Conservation (phyloP, 2,888 invertebrate species). For the Pristionchus japonicus region DNA sequence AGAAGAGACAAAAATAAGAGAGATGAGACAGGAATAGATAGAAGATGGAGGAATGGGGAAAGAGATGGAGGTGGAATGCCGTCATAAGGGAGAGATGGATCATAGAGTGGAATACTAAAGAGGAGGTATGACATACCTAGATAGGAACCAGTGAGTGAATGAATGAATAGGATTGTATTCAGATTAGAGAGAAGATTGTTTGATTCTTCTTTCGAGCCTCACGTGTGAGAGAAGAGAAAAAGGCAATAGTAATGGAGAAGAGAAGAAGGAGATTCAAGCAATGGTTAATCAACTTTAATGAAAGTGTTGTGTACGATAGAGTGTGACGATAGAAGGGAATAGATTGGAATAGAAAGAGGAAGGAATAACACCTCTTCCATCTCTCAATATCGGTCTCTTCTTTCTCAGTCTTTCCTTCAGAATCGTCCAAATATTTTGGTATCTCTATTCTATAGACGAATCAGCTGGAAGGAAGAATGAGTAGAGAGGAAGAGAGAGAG, state of each 20-base stretch:
- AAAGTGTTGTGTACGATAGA: constrained; percentile 6
- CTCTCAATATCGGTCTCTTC: neutral
- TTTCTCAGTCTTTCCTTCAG: neutral
- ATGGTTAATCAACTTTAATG: constrained; percentile 36
- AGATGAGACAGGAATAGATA: neutral
- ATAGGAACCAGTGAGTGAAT: neutral
- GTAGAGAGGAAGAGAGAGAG: constrained; percentile 13
- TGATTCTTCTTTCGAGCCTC: neutral
- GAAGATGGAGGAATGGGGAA: neutral
- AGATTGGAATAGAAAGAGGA: neutral
- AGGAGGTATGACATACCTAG: neutral
- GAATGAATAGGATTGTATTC: neutral
- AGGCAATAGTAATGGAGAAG: neutral
- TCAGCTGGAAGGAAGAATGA: constrained; percentile 25
- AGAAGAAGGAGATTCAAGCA: constrained; percentile 19
- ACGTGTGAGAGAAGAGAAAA: neutral
- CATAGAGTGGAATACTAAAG: neutral
- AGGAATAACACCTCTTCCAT: neutral
- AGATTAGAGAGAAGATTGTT: neutral
- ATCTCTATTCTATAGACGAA: neutral
- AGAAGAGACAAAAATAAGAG: neutral
- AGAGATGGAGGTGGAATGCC: neutral
- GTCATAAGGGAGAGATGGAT: neutral
- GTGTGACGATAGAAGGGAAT: neutral
- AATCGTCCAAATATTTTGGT: constrained; percentile 20